These are phyloP conservation scores for Mycteria americana DNA, from an alignment of 2,797 vertebrate genomes.

Conservation along the genomic window DNA sequence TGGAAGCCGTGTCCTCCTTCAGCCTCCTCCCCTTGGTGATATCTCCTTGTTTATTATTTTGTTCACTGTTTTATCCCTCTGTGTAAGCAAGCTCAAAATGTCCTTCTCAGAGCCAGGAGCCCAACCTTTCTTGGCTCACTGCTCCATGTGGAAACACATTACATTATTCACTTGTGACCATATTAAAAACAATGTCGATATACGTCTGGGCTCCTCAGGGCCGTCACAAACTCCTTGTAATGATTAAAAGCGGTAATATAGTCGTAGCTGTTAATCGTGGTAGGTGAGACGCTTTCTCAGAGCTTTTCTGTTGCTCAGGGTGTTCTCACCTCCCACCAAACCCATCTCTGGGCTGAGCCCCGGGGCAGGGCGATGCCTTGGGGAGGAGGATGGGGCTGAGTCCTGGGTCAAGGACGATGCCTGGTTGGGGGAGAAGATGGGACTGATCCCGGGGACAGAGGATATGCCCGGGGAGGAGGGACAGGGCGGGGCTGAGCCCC, in stretches of 20 bases:
- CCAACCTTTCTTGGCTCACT: not conserved
- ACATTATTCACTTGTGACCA: conserved; percentile 25
- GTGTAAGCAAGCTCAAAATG: not conserved
- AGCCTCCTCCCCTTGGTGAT: conserved; percentile 9
- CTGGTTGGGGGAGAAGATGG: not conserved
- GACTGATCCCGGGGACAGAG: no score
- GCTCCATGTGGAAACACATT: not conserved
- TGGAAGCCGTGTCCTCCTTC: not conserved
- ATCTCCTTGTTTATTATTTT: conserved; percentile 42
- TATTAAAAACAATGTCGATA: not conserved
- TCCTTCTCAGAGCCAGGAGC: not conserved
- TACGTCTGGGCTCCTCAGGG: not conserved
- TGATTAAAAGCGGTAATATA: not conserved
- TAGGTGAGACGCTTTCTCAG: not conserved
- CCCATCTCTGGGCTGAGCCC: not conserved
- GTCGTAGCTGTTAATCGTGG: not conserved
- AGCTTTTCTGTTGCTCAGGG: not conserved
- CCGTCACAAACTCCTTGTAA: not conserved
- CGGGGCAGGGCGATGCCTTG: fast-evolving
- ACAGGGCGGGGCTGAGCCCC: not conserved
- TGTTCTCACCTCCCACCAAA: not conserved
- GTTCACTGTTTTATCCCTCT: not conserved
- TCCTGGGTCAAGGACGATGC: not conserved
- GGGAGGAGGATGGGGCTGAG: not conserved
- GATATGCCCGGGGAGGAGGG: not conserved